Conservation (phyloP, 2,113 vertebrate species). For the Aramus guarauna region DNA sequence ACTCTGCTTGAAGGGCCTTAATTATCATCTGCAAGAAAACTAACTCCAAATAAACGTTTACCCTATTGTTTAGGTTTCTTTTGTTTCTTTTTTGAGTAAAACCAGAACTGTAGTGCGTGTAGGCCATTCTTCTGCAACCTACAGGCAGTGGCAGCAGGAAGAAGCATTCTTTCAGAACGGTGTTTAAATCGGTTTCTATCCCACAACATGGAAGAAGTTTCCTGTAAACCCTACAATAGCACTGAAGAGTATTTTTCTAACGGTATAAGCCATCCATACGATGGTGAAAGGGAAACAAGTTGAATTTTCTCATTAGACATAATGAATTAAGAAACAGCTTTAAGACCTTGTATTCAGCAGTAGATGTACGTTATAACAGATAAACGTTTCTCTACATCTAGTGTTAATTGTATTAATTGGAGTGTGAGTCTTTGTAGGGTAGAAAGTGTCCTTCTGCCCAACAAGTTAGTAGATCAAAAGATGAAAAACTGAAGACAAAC, state of each 20-base stretch:
- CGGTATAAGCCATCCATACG: constrained; percentile 57
- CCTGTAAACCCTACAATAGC: constrained; percentile 68
- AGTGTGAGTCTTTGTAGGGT: constrained; percentile 71
- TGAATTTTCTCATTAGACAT: constrained; percentile 69
- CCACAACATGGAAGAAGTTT: constrained; percentile 52
- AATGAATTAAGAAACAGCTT: constrained; percentile 67
- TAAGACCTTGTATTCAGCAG: constrained; percentile 64
- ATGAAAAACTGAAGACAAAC: constrained; percentile 58
- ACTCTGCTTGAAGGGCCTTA: constrained; percentile 86
- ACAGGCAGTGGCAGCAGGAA: constrained; percentile 58
- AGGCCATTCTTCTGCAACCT: constrained; percentile 71
- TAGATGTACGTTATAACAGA: constrained; percentile 68
- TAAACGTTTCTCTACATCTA: constrained; percentile 68
- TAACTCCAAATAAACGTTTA: constrained; percentile 84
- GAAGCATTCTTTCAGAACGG: constrained; percentile 51
- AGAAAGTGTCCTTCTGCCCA: constrained; percentile 66
- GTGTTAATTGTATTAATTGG: constrained; percentile 70
- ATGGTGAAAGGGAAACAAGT: constrained; percentile 67
- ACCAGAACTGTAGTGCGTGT: constrained; percentile 75
- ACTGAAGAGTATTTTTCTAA: constrained; percentile 83
- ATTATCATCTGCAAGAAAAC: constrained; percentile 73
- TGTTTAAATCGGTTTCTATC: constrained; percentile 50
- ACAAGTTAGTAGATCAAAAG: constrained; percentile 65
- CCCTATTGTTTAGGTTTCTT: constrained; percentile 85
- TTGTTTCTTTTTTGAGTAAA: constrained; percentile 81